Percentiles rank a stretch among this genome's conserved stretches.
phyloP scores from a whole-genome alignment of 2,797 vertebrate species.

The Nannoperca obscura region DNA sequence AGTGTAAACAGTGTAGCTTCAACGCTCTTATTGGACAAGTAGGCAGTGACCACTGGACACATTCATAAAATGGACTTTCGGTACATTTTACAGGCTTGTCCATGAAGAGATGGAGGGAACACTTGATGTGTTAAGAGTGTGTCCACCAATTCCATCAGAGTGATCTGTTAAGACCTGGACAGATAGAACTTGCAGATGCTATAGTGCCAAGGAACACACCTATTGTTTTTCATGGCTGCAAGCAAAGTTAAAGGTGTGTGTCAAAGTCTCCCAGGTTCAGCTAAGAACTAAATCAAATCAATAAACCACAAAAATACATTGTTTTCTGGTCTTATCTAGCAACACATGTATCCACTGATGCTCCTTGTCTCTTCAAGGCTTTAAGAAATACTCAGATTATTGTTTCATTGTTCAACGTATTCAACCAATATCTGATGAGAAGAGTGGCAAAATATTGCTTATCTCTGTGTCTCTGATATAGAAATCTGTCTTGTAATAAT shows the following conservation, averaged over 20 bases:
- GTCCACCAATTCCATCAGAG: background rate
- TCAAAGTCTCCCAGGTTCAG: background rate
- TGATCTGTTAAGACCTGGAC: background rate
- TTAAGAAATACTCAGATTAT: background rate
- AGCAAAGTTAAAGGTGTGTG: constrained; percentile 15
- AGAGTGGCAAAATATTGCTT: background rate
- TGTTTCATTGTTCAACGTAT: background rate
- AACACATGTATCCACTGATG: background rate
- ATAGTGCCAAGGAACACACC: background rate
- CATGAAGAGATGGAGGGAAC: background rate
- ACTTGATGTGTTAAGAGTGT: background rate
- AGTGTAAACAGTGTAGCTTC: constrained; percentile 33
- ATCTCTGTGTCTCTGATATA: background rate
- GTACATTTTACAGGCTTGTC: constrained; percentile 8
- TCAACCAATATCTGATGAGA: background rate
- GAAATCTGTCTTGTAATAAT: constrained; percentile 10
- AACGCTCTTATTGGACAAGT: constrained; percentile 24
- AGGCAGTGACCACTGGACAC: constrained; percentile 14
- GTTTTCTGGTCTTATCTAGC: background rate
- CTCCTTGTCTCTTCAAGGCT: background rate
- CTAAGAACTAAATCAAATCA: constrained; percentile 11
- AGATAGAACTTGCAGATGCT: background rate
- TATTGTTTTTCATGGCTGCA: background rate
- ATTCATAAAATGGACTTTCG: background rate
- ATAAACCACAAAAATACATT: background rate